These are phyloP conservation scores for Tipula helvola DNA, from an alignment of 2,888 invertebrate species.

Conservation along the genomic window DNA sequence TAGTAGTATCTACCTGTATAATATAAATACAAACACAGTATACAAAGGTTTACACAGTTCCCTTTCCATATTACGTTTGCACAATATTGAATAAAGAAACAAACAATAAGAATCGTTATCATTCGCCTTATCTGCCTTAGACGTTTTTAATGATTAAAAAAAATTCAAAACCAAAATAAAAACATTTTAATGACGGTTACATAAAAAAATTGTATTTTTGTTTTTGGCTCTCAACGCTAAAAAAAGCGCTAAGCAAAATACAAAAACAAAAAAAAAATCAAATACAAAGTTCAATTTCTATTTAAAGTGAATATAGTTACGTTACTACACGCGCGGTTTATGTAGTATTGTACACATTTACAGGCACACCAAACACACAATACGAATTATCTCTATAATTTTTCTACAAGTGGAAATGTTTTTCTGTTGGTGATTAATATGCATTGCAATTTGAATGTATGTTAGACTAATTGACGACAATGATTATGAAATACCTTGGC, in stretches of 20 bases:
- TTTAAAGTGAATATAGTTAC: background rate
- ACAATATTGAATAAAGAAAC: background rate
- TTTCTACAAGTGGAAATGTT: background rate
- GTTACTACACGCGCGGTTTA: background rate
- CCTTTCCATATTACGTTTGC: background rate
- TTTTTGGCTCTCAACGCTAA: background rate
- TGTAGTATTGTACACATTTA: background rate
- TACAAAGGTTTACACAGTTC: background rate
- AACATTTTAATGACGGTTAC: background rate
- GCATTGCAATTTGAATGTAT: background rate
- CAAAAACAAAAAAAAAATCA: background rate
- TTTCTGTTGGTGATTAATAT: background rate
- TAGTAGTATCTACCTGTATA: background rate
- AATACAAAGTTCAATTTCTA: background rate
- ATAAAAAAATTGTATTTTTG: background rate
- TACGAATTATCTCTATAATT: background rate
- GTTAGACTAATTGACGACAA: conserved; percentile 4
- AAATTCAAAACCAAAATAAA: background rate
- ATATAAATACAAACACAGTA: background rate
- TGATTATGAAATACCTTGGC: background rate
- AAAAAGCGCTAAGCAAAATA: background rate
- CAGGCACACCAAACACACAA: background rate
- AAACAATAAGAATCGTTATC: background rate
- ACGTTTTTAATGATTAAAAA: background rate
- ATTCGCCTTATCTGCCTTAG: background rate